Evolutionary conservation across 2,113 vertebrate species (phyloP).

Genomic region (Pluvianellus socialis): DNA sequence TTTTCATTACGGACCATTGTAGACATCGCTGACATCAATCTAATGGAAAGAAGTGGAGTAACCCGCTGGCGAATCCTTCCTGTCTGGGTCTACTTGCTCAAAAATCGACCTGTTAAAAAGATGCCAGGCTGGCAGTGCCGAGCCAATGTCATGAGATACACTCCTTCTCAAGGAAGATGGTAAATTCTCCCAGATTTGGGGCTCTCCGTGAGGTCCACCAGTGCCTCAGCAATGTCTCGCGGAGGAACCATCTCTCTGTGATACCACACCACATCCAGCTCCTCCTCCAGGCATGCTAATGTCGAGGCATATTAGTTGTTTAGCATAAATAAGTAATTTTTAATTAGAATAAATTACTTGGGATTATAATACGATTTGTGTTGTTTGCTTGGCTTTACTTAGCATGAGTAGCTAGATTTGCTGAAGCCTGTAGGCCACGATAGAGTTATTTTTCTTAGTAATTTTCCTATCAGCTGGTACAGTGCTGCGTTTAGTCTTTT

Average conservation of each 20-base stretch:
- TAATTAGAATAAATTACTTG: no score
- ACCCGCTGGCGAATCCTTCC: background rate
- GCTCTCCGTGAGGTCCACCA: rapidly evolving
- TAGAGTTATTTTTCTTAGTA: no score
- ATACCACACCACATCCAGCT: background rate
- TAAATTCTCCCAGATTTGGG: background rate
- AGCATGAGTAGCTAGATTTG: no score
- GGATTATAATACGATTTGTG: no score
- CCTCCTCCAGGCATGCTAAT: background rate
- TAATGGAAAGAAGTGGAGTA: background rate
- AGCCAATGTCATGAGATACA: background rate
- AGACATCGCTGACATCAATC: background rate
- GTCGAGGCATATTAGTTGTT: no score
- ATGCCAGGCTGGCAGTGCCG: background rate
- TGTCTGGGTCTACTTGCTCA: background rate
- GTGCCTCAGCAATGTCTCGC: rapidly evolving
- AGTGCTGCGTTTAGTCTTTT: no score
- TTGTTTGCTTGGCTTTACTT: no score
- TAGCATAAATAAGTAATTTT: no score
- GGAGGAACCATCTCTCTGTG: background rate
- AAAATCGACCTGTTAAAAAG: background rate
- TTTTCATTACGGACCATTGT: background rate
- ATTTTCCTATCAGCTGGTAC: no score
- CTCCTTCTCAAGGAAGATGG: background rate
- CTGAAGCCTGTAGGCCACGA: no score